Base-by-base conservation (phyloP, 2,888 invertebrate genomes). In the Aphidius colemani region DNA sequence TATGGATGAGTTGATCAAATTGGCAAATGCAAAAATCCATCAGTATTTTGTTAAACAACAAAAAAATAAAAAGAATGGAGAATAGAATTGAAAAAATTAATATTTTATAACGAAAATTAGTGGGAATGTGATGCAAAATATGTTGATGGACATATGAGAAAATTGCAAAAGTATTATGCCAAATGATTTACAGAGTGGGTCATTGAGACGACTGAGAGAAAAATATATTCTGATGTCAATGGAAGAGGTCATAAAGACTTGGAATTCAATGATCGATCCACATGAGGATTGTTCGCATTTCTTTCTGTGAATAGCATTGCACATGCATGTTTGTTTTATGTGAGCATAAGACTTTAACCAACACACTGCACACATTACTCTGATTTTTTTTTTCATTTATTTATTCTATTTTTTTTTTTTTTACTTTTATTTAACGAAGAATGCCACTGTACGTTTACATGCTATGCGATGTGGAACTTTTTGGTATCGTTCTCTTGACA, bases 241-340 rank as follows among this genome's bases (percentile, higher is more conserved):
- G 57, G 59, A 59, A 59, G 59, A 51, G 51, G n/a, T 41, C 43
- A 45, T 45, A 46, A 30, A 49, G 48, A 43, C 39, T 11, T 51
- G 48, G 53, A 61, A 46, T 61, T 53, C 39, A 53, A 60, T 49
- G 53, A 57, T 56, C 66, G 62, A 66, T 61, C 44, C 53, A 63
- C 64, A 60, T 53, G 59, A 50, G 53, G 64, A 61, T 61, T 41
- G 64, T 44, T 56, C 59, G 68, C 63, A 66, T 68, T 63, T 61
- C 67, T 49, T 55, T 56, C 64, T 59, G 41, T 8, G 40, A 60
- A 59, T 30, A 60, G 53, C 56, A 50, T 30, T 45, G 45, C n/a
- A 13, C 44, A 68, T 66, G 60, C 62, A 67, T 64, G 61, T 53
- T 56, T 63, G 62, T 59, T 48, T 59, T 64, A 57, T 65, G 58